Conservation (phyloP, 1,140 invertebrate species). For the Ctenoplectra terminalis region DNA sequence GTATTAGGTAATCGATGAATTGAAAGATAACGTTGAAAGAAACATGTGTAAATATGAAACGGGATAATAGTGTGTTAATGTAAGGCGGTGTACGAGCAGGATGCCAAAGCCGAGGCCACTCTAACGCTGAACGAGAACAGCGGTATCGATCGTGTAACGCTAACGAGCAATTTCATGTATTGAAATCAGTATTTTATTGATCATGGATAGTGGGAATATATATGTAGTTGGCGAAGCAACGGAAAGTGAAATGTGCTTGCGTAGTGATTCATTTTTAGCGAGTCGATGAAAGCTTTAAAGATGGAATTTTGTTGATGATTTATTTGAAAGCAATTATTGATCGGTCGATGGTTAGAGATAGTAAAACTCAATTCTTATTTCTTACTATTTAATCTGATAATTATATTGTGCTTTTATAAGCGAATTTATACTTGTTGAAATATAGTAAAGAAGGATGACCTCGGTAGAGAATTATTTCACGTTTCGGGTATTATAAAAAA, state of each 20-base stretch:
- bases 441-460: too few relatives aligned
- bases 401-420: too few relatives aligned
- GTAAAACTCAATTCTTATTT: too few relatives aligned
- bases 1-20: neutral
- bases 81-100: neutral
- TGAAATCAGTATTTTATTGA: slow-evolving; percentile 27
- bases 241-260: neutral
- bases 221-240: neutral
- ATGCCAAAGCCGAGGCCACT: slow-evolving; percentile 18
- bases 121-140: slow-evolving; percentile 22
- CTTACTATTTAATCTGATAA: too few relatives aligned
- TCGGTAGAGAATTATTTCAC: too few relatives aligned
- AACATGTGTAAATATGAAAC: neutral
- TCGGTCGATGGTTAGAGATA: too few relatives aligned
- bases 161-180: slow-evolving; percentile 40
- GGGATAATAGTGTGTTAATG: neutral
- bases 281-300: too few relatives aligned
- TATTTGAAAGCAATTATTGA: too few relatives aligned
- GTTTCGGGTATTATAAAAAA: too few relatives aligned
- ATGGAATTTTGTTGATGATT: too few relatives aligned
- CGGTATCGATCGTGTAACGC: slow-evolving; percentile 20
- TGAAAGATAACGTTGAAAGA: neutral
- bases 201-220: neutral
- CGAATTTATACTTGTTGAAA: too few relatives aligned
- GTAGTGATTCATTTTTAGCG: neutral